These are phyloP conservation scores for Sminthopsis crassicaudata DNA, from an alignment of 2,113 vertebrate species.

Conservation along the genomic window DNA sequence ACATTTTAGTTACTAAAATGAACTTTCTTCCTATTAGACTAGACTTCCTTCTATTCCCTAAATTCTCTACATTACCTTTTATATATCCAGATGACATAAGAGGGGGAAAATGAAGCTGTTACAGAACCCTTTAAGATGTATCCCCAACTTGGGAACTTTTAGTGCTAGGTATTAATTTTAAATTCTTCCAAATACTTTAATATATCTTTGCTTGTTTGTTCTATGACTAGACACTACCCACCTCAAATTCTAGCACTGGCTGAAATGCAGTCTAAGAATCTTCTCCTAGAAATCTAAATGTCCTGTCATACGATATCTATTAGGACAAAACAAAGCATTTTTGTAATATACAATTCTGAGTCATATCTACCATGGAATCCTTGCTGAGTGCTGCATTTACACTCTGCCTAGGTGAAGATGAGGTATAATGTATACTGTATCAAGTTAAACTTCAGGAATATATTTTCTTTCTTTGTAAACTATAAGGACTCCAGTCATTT, in stretches of 20 bases:
- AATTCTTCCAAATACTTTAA: background rate
- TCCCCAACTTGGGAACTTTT: background rate
- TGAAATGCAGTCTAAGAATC: background rate
- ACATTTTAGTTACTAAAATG: background rate
- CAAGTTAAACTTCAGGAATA: background rate
- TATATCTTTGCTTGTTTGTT: slow-evolving; percentile 15
- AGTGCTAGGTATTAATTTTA: background rate
- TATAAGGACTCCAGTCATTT: background rate
- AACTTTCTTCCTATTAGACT: background rate
- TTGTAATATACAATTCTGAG: background rate
- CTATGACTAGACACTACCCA: background rate
- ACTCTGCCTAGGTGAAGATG: slow-evolving; percentile 18
- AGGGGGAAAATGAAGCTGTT: background rate
- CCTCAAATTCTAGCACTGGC: background rate
- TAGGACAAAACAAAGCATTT: background rate
- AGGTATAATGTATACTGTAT: slow-evolving; percentile 7
- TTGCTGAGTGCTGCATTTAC: background rate
- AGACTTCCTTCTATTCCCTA: background rate
- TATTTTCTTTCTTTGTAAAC: background rate
- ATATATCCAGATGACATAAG: background rate
- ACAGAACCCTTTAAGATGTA: background rate
- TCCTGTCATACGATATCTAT: background rate
- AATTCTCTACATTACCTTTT: background rate
- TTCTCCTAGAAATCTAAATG: slow-evolving; percentile 1
- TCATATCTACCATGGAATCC: background rate